These are phyloP conservation scores for Lepilemur ruficaudatus DNA, from an alignment of 2,797 vertebrate genomes.

Conservation along the genomic window DNA sequence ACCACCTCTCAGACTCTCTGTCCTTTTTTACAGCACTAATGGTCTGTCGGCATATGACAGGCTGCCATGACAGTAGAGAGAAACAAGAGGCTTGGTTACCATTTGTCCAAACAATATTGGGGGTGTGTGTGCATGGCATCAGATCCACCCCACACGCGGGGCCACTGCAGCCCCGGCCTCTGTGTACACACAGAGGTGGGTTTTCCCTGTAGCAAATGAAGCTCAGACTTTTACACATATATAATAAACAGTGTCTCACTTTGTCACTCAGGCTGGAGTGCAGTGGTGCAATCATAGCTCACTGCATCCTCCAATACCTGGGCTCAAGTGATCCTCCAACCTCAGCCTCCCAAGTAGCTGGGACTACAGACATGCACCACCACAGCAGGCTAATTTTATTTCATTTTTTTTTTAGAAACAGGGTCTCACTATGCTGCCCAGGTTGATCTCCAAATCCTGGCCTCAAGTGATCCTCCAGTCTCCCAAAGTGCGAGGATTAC, in stretches of 20 bases:
- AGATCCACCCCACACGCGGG: accelerated
- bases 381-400: background rate
- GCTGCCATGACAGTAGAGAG: background rate
- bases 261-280: background rate
- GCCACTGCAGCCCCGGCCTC: background rate
- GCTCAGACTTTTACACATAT: background rate
- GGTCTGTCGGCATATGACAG: accelerated
- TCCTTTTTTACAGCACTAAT: background rate
- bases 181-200: background rate
- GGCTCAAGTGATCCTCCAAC: background rate
- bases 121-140: too few relatives aligned
- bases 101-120: background rate
- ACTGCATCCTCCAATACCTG: background rate
- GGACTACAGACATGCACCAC: background rate
- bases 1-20: background rate
- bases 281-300: background rate
- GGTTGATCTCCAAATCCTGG: background rate
- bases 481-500: background rate
- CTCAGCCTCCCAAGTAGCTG: background rate
- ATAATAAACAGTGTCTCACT: background rate
- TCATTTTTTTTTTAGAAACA: background rate
- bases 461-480: background rate
- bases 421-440: background rate
- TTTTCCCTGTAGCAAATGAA: background rate
- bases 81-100: background rate